These are phyloP conservation scores for Thamnophis sirtalis DNA, from an alignment of 2,113 vertebrate genomes.

Conservation along the genomic window DNA sequence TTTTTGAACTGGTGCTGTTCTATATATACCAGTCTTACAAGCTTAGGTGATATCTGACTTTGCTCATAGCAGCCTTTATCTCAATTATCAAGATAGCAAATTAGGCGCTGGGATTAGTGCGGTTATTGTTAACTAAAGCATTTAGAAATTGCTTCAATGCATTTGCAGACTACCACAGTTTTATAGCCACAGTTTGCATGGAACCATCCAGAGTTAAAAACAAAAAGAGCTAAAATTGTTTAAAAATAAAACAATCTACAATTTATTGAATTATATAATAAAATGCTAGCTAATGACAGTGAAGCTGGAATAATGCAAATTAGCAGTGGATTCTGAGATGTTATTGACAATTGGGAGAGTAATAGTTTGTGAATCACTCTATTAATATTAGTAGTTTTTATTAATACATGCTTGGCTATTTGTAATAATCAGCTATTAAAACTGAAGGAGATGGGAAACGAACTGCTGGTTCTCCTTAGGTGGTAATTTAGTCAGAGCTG, in stretches of 20 bases:
- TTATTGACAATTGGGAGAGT: neutral
- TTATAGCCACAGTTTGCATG: neutral
- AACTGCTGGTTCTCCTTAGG: neutral
- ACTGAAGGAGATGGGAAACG: neutral
- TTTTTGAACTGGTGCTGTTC: neutral
- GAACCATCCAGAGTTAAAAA: neutral
- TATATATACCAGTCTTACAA: neutral
- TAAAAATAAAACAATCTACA: neutral
- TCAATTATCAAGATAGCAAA: neutral
- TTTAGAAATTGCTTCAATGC: neutral
- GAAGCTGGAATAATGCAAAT: neutral
- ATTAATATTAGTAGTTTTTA: neutral
- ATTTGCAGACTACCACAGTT: neutral
- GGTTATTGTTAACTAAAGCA: neutral
- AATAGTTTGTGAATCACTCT: neutral
- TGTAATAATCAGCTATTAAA: neutral
- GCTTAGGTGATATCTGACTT: neutral
- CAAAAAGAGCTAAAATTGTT: neutral
- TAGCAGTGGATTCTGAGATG: neutral
- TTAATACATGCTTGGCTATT: neutral
- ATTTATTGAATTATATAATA: neutral
- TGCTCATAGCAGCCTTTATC: neutral
- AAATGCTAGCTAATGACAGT: neutral
- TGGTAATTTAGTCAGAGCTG: neutral
- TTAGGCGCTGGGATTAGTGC: neutral